Conservation (phyloP, 2,113 vertebrate species). For the Paradoxurus hermaphroditus region DNA sequence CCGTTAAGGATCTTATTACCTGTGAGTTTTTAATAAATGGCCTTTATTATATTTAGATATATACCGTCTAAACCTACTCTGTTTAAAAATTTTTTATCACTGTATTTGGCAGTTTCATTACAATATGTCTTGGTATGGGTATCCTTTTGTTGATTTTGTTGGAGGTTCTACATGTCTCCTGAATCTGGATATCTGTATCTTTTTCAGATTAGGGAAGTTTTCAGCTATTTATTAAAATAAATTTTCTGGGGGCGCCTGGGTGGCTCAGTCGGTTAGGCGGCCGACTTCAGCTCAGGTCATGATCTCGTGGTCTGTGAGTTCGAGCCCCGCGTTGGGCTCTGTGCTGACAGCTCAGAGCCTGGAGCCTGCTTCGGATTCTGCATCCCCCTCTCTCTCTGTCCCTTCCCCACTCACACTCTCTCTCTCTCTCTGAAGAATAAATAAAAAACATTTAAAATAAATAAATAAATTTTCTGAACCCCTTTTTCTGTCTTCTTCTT, state of each 20-base stretch:
- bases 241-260: too few relatives aligned
- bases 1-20: not conserved
- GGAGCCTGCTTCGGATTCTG: too few relatives aligned
- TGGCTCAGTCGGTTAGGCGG: too few relatives aligned
- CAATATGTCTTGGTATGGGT: not conserved
- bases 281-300: too few relatives aligned
- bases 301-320: too few relatives aligned
- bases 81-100: not conserved
- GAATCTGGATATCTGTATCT: not conserved
- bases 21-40: not conserved
- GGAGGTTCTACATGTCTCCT: not conserved
- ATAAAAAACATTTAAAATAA: too few relatives aligned
- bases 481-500: not conserved
- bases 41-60: not conserved
- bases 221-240: not conserved
- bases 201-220: not conserved
- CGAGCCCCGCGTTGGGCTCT: too few relatives aligned
- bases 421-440: too few relatives aligned
- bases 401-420: too few relatives aligned
- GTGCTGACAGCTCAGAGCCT: too few relatives aligned
- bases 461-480: not conserved
- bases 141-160: not conserved
- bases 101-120: not conserved
- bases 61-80: not conserved
- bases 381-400: too few relatives aligned